Base-by-base conservation (phyloP, 23 tunicate species). In the Botrylloides violaceus region DNA sequence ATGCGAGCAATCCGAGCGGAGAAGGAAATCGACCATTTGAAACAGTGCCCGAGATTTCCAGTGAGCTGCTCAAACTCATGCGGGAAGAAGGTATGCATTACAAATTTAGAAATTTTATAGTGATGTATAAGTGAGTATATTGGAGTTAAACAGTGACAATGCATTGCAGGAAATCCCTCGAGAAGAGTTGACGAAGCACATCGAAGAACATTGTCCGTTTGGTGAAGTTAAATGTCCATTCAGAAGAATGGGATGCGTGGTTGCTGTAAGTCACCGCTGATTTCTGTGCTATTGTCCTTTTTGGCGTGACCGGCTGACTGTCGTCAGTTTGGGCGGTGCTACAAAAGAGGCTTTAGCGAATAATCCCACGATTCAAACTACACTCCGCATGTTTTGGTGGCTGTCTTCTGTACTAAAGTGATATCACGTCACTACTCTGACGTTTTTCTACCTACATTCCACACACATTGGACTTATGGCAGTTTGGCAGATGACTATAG, bases 11-110 rank as follows among this genome's bases (percentile, higher is more conserved):
- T 84, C 6, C 53, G 65, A 32, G 92, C 83, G 29, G 77, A 84
- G 63, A 63, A 68, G 4, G 92, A 84, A 47, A 78, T 84, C 26
- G 92, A 84, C 21, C 92, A 84, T 49, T 53, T 84, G 59, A 84
- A 84, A 36, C 64, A 77, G 20, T 84, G 92, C 34, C 71, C 75
- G 31, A 36, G 77, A 64, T 81, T 84, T 36, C 92, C 92, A 4
- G 47, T 84, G 2, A 27, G 76, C 53, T 84, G 92, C 48, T 78
- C 92, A 32, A 84, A 84, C 38, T 24, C 77, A 3, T 84, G 92
- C 62, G 83, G 92, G 29, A 64, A 71, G 49, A 76, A 37, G 73
- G 71, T 73, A 22, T 7, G 64, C 64, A 59, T 21, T 6, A 6
- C 18, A 59, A 59, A 59, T 5, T 59, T n/a, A 5, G 19, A n/a